phyloP scores from a whole-genome alignment of 2,888 invertebrate species.

The Drosophila tanythrix region DNA sequence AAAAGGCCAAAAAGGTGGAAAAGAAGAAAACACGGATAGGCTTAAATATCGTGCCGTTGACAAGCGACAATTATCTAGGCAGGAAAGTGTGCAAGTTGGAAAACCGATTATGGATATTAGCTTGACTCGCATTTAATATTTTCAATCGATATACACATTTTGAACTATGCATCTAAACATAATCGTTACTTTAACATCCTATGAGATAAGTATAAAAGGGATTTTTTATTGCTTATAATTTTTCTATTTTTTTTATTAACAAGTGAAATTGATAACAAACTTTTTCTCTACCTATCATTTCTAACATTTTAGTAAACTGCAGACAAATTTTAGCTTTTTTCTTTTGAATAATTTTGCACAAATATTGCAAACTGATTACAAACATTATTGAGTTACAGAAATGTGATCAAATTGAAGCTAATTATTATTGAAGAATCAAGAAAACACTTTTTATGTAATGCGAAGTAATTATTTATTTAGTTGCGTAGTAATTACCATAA shows the following conservation, averaged over 20 bases:
- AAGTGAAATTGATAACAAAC: background rate
- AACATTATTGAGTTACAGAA: background rate
- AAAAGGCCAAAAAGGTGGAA: background rate
- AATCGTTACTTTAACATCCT: background rate
- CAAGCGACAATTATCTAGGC: constrained; percentile 16
- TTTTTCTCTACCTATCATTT: background rate
- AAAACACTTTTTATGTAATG: background rate
- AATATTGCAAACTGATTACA: background rate
- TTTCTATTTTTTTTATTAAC: background rate
- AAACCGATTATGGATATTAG: constrained; percentile 32
- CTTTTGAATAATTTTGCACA: background rate
- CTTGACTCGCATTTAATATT: constrained; percentile 11
- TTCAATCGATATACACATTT: background rate
- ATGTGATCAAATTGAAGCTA: background rate
- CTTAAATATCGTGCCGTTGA: constrained; percentile 44
- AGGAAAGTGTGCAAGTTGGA: constrained; percentile 35
- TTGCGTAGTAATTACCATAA: background rate
- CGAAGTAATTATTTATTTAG: background rate
- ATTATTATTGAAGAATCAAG: background rate
- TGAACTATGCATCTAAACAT: background rate
- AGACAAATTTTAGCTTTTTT: background rate
- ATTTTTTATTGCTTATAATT: background rate
- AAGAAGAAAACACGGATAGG: background rate
- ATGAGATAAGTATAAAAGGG: background rate
- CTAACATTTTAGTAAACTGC: background rate